Percentiles rank a stretch among this genome's conserved stretches.
Evolutionary conservation across 2,113 vertebrate genomes (phyloP).

Genomic region (Pedionomus torquatus): DNA sequence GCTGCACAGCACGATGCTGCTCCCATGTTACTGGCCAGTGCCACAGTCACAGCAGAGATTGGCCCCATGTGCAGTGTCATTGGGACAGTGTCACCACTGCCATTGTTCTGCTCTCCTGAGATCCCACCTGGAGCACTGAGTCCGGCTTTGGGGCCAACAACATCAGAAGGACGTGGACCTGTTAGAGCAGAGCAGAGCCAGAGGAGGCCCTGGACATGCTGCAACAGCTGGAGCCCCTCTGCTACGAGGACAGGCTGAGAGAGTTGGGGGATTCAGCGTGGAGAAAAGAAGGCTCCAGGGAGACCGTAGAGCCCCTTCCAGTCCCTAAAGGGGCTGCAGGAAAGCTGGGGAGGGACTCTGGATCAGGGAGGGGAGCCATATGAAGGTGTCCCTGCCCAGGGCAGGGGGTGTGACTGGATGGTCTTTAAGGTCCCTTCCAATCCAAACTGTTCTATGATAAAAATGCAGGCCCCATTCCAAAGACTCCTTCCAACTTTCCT

Average conservation of each 20-base stretch:
- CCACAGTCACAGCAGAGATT: accelerated
- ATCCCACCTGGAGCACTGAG: background rate
- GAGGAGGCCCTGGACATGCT: background rate
- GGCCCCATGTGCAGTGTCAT: accelerated
- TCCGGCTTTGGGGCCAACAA: background rate
- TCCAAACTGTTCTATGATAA: background rate
- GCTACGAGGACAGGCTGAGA: background rate
- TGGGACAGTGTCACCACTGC: background rate
- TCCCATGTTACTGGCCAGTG: accelerated
- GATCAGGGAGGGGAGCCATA: too few species aligned
- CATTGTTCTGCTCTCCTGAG: background rate
- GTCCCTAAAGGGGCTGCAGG: background rate
- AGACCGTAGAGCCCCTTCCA: background rate
- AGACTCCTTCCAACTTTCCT: background rate
- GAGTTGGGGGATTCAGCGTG: background rate
- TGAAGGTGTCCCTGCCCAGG: background rate
- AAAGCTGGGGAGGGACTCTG: background rate
- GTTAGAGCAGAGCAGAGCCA: background rate
- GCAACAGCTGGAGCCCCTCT: background rate
- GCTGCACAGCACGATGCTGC: accelerated
- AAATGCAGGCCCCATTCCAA: background rate
- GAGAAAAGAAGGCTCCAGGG: background rate
- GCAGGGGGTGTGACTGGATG: background rate
- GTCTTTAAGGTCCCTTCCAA: background rate
- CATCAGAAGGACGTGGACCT: background rate